Percentiles rank a stretch among this genome's conserved stretches.
Conservation (phyloP, 2,888 invertebrate genomes). For the Odontothrips loti region DNA sequence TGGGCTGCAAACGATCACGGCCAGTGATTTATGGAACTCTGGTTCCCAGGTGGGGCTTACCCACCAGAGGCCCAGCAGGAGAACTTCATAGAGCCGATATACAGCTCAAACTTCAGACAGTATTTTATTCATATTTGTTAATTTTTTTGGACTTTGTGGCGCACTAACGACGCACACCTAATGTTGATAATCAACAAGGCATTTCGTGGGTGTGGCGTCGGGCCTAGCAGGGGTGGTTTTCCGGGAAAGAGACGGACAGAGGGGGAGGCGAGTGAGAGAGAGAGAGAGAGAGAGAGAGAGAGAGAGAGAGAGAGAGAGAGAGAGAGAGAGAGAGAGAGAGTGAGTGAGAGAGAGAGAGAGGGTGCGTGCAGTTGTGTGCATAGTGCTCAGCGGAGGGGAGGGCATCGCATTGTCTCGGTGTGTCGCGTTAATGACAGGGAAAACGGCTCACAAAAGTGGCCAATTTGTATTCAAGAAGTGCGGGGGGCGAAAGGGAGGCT, state of each 20-base stretch:
- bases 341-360: background rate
- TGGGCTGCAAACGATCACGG: background rate
- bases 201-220: background rate
- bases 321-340: too few species aligned
- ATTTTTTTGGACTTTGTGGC: background rate
- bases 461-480: conserved; percentile 21
- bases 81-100: too few species aligned
- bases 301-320: too few species aligned
- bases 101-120: background rate
- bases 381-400: background rate
- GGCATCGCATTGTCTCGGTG: conserved; percentile 13
- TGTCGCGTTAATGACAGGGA: conserved; percentile 22
- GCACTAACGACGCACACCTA: background rate
- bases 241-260: too few species aligned
- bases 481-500: background rate
- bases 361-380: conserved; percentile 1
- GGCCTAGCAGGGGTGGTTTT: background rate
- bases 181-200: background rate
- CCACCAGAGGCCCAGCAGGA: too few species aligned
- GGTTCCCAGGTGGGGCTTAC: too few species aligned
- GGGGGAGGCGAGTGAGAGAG: too few species aligned
- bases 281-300: too few species aligned
- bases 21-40: background rate
- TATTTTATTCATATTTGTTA: background rate
- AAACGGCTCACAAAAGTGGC: conserved; percentile 24